A percentile compares a stretch with the other conserved stretches of the same genome.
Conservation (phyloP, 2,888 invertebrate species). For the Drosophila vallismaia region DNA sequence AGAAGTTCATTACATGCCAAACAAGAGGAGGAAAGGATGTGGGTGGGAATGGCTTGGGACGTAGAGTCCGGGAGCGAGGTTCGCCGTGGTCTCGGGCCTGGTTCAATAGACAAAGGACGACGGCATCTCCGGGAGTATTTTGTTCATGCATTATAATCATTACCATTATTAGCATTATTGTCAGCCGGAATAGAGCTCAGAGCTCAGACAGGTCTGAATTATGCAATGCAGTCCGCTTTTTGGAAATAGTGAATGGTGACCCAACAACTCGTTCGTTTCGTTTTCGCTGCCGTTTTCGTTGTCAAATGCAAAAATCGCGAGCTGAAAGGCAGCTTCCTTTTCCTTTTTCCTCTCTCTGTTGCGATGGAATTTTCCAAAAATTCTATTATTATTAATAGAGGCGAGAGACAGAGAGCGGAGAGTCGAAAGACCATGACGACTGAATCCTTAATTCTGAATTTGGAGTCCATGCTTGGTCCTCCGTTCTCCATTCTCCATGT, state of each 20-base stretch:
- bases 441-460: slow-evolving; percentile 22
- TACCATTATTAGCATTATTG: slow-evolving; percentile 73
- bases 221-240: slow-evolving; percentile 42
- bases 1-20: slow-evolving; percentile 45
- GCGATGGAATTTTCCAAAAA: slow-evolving; percentile 72
- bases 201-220: slow-evolving; percentile 26
- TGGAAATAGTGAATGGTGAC: slow-evolving; percentile 11
- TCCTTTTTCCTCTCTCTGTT: slow-evolving; percentile 59
- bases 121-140: slow-evolving; percentile 42
- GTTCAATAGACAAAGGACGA: slow-evolving; percentile 45
- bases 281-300: slow-evolving; percentile 50
- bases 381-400: slow-evolving; percentile 76
- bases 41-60: no score
- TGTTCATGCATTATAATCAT: slow-evolving; percentile 50
- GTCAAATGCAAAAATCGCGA: slow-evolving; percentile 73
- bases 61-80: neutral
- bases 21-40: slow-evolving; percentile 1
- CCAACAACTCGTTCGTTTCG: slow-evolving; percentile 57
- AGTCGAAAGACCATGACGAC: slow-evolving; percentile 65
- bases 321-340: slow-evolving; percentile 64
- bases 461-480: slow-evolving; percentile 5
- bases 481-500: slow-evolving; percentile 35
- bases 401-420: slow-evolving; percentile 14
- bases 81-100: slow-evolving; percentile 5
- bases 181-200: slow-evolving; percentile 33